These are phyloP conservation scores for Caradrina clavipalpis DNA, from an alignment of 2,888 invertebrate genomes.

Conservation along the genomic window DNA sequence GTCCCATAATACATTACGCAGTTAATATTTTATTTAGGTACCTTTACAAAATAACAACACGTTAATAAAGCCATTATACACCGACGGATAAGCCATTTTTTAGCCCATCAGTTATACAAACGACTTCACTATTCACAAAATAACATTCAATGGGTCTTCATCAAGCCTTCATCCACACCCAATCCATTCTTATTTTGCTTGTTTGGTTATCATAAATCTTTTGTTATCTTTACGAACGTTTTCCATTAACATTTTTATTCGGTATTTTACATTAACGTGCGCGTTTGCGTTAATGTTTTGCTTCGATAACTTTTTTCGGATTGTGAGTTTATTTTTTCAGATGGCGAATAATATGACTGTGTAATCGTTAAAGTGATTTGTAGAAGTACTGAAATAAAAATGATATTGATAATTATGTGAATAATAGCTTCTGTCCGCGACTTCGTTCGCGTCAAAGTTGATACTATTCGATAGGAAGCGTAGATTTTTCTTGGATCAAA, in stretches of 20 bases:
- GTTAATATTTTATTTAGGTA: neutral
- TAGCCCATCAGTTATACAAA: slow-evolving; percentile 54
- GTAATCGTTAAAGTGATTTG: neutral
- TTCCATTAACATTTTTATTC: slow-evolving; percentile 72
- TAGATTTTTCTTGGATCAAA: no score
- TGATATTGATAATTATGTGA: no score
- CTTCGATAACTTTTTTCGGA: slow-evolving; percentile 34
- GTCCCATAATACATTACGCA: neutral
- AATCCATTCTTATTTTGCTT: slow-evolving; percentile 68
- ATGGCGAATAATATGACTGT: neutral
- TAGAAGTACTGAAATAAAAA: no score
- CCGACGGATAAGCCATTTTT: neutral
- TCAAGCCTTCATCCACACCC: slow-evolving; percentile 48
- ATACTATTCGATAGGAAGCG: no score
- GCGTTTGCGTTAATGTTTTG: slow-evolving; percentile 50
- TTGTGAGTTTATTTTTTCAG: slow-evolving; percentile 12
- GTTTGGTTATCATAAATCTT: slow-evolving; percentile 74
- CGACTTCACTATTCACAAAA: slow-evolving; percentile 62
- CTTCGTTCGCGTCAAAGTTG: no score
- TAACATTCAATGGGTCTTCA: slow-evolving; percentile 58
- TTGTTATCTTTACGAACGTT: slow-evolving; percentile 70
- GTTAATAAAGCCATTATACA: slow-evolving; percentile 6
- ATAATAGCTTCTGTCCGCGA: no score
- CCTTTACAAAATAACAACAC: neutral
- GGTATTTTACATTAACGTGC: slow-evolving; percentile 57